Evolutionary conservation across 1,140 invertebrate genomes (phyloP).

Genomic region (Aricia agestis): DNA sequence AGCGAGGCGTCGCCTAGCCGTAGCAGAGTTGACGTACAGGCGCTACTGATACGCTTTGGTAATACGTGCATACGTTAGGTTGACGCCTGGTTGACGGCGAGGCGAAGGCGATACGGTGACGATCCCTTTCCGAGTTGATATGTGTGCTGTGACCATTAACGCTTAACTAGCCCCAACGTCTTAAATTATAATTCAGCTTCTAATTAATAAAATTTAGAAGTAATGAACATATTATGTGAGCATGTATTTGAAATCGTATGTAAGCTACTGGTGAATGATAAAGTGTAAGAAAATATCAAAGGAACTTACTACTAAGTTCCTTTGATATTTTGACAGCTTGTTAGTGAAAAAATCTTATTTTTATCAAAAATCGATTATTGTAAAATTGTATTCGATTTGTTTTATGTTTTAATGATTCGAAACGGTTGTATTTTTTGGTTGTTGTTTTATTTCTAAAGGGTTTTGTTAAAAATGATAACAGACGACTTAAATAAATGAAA

Average conservation of each 20-base stretch:
- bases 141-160: too few relatives aligned
- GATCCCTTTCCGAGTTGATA: too few relatives aligned
- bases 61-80: too few relatives aligned
- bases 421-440: not conserved
- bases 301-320: not conserved
- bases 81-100: too few relatives aligned
- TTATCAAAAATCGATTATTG: not conserved
- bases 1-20: too few relatives aligned
- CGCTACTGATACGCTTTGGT: too few relatives aligned
- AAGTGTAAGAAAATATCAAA: not conserved
- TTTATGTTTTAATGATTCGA: not conserved
- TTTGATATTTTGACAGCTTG: too few relatives aligned
- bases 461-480: not conserved
- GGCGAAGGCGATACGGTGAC: too few relatives aligned
- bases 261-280: not conserved
- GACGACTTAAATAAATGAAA: not conserved
- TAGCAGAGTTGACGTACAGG: too few relatives aligned
- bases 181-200: not conserved
- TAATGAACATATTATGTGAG: not conserved
- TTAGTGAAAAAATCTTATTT: not conserved
- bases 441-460: not conserved
- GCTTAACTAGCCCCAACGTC: not conserved
- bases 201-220: not conserved
- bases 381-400: not conserved
- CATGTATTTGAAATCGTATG: not conserved